Base-by-base conservation (phyloP, 2,888 invertebrate species). In the Andricus curvator region DNA sequence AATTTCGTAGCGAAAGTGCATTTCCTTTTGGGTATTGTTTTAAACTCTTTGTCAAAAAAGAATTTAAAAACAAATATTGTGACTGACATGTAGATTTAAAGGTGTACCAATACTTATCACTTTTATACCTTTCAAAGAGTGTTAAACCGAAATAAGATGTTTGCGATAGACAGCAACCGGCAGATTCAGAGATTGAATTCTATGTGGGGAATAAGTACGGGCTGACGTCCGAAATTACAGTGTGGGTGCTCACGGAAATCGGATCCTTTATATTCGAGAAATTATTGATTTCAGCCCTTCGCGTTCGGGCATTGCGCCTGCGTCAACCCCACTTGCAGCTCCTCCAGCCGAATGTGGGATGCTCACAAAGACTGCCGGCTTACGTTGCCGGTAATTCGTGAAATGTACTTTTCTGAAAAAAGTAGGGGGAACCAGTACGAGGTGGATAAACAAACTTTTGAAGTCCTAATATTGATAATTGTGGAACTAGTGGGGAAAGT, bases 231-330 rank as follows among this genome's bases (percentile, higher is more conserved):
- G 48, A 56, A 79, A 62, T 79, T 37, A 79, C 79, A 65, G 79
- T 76, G 74, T 33, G 51, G 65, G 22, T 74, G 65, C 33, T 62
- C 76, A 83, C 85, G 83, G 84, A 84, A 82, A 84, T 88, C 85
- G 86, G 86, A 86, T 87, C 88, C 89, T 88, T 87, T 88, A 88
- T 89, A 89, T 87, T 88, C 87, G 86, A 84, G 87, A 87, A 87
- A 85, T 88, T 89, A 89, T 89, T 89, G 89, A 89, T 89, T 84
- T 83, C 79, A 78, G 80, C 84, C 82, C 77, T 82, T 77, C 77
- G 41, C 3, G 29, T 22, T 29, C 22, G 56, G n/a, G 33, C 44
- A 15, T 60, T 13, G 60, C 51, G 76, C 76, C 25, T 62, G 74
- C 74, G 56, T 74, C 29, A 29, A n/a, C 56, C 56, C 56, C 51